Conservation (phyloP, 2,797 vertebrate species). For the Propithecus deckenii region DNA sequence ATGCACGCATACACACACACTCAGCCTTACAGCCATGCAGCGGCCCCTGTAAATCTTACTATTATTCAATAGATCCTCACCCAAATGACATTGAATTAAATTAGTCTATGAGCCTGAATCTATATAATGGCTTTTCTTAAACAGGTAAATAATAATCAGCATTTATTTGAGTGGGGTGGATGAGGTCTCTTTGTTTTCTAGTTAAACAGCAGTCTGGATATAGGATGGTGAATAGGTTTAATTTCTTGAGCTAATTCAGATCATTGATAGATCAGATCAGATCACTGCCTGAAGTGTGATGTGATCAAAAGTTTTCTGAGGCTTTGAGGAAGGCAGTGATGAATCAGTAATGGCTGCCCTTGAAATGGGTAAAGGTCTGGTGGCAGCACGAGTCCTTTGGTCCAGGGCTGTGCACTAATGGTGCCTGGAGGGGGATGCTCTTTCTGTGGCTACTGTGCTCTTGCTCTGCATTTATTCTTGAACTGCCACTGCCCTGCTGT, state of each 20-base stretch:
- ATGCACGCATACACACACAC: not conserved
- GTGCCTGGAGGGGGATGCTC: not conserved
- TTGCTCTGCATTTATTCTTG: not conserved
- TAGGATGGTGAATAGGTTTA: not conserved
- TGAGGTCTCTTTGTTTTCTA: not conserved
- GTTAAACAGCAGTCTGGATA: not conserved
- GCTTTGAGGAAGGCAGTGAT: not conserved
- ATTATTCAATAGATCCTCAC: not conserved
- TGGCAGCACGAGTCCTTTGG: not conserved
- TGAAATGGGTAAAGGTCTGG: not conserved
- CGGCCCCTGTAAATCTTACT: not conserved
- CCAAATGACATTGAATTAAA: slow-evolving; percentile 14
- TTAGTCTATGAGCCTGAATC: not conserved
- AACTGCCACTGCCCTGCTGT: not conserved
- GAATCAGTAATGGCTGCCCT: not conserved
- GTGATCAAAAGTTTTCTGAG: not conserved
- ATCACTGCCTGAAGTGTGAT: not conserved
- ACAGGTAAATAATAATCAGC: not conserved
- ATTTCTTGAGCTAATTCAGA: not conserved
- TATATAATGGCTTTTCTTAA: not conserved
- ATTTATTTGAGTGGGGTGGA: not conserved
- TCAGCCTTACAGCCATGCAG: too few species aligned
- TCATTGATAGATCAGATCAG: not conserved
- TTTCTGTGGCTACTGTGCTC: not conserved
- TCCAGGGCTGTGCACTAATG: not conserved